Evolutionary conservation across 2,797 vertebrate genomes (phyloP), one percentile per base, ranked within the genome.

Genomic region (Gambelia wislizenii): DNA sequence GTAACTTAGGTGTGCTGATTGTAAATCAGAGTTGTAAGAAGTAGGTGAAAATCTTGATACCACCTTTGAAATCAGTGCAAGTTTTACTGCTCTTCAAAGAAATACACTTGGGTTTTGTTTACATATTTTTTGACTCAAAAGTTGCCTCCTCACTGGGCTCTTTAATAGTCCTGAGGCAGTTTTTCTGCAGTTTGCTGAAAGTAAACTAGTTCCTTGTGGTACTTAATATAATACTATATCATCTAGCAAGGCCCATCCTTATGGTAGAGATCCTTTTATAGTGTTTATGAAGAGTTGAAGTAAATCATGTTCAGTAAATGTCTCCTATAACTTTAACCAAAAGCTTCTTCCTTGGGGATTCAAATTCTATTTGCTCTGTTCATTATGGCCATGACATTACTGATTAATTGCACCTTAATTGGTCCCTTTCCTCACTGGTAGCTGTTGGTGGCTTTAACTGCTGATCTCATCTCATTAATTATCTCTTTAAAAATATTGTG

Each of bases 171-270:
- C 54, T 74, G 42, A 72, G 42, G 54, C n/a, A 61, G 69, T 18
- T 82, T 74, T 74, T 82, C 39, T 87, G 52, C 79, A 74, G 36
- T 87, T 61, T 81, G 52, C 20, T 79, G 36, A 76, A 70, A 42
- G 76, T 75, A 74, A 87, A 49, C 4, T 75, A 39, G 67, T 72
- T 78, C 47, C 14, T 42, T 39, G 54, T 56, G 49, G 27, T 49
- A 80, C 27, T 67, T 69, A 42, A 61, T 36, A 52, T 44, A 67
- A 36, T 54, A 75, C 27, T 80, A 47, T 25, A 36, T 39, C 56
- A 59, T 54, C 39, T 33, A 61, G 39, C 86, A 81, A 47, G 36
- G 61, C 64, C 18, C 61, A 54, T 80, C 33, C 33, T 44, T 33
- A 2, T 75, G 27, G 2, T 75, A 30, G 39, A 20, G 22, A 13